A percentile compares a stretch with the other conserved stretches of the same genome.
Evolutionary conservation across 2,113 vertebrate genomes (phyloP).

Genomic region (Paracanthobrama guichenoti): DNA sequence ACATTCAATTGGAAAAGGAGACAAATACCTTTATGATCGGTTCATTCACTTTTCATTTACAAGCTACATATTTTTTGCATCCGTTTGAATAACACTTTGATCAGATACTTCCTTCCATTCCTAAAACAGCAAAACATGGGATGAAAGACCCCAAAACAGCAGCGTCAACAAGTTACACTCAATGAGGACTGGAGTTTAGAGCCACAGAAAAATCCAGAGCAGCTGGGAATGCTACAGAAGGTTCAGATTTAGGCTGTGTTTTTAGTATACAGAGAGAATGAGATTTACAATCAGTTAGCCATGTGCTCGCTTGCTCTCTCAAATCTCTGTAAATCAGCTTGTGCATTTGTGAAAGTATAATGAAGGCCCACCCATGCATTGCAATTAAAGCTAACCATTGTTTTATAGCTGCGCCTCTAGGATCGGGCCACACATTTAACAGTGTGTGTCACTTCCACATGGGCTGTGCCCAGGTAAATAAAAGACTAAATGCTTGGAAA

Average conservation of each 20-base stretch:
- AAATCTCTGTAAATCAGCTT: not conserved
- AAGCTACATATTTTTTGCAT: not conserved
- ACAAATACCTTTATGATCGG: not conserved
- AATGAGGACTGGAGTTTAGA: not conserved
- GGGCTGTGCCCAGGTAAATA: slow-evolving; percentile 3
- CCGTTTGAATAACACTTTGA: not conserved
- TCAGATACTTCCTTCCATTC: not conserved
- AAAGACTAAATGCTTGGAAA: not conserved
- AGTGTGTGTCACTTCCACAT: slow-evolving; percentile 41
- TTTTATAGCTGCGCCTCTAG: slow-evolving; percentile 50
- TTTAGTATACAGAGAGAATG: not conserved
- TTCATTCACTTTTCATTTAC: not conserved
- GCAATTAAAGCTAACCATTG: slow-evolving; percentile 48
- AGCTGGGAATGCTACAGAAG: slow-evolving; percentile 31
- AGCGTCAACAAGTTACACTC: not conserved
- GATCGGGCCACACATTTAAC: slow-evolving; percentile 31
- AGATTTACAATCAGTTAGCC: not conserved
- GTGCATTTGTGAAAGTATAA: slow-evolving; percentile 33
- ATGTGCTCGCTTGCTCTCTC: not conserved
- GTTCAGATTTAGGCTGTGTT: slow-evolving; percentile 18
- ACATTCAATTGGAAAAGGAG: not conserved
- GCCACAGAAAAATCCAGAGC: slow-evolving; percentile 15
- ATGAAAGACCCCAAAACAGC: slow-evolving; percentile 11
- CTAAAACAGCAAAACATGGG: not conserved
- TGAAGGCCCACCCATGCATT: slow-evolving; percentile 55